Conservation (phyloP, 2,888 invertebrate species). For the Diabrotica balteata region DNA sequence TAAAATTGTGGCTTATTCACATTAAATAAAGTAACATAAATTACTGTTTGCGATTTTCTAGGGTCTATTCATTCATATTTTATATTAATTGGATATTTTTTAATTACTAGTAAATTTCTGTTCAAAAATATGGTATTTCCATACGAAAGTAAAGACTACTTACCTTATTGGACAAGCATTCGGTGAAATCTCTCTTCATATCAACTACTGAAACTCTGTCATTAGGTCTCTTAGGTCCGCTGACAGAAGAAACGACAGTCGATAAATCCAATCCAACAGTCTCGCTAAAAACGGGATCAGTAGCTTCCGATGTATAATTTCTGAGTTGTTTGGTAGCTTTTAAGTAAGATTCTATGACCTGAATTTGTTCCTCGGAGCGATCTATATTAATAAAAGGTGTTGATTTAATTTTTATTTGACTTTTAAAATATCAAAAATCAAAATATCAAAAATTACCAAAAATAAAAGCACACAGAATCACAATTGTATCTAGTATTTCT, state of each 20-base stretch:
- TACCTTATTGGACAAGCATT: conserved; percentile 88
- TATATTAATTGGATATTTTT: too few relatives aligned
- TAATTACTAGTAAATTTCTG: too few relatives aligned
- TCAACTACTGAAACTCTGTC: conserved; percentile 90
- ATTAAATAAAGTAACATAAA: too few relatives aligned
- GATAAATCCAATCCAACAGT: conserved; percentile 84
- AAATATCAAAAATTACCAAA: conserved; percentile 1
- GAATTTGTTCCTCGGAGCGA: conserved; percentile 78
- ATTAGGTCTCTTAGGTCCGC: conserved; percentile 97
- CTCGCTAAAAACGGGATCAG: conserved; percentile 89
- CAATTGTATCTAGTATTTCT: too few relatives aligned
- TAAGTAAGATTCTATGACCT: conserved; percentile 82
- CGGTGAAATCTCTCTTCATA: conserved; percentile 88
- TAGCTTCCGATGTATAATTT: conserved; percentile 74
- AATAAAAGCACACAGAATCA: background rate
- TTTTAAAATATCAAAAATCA: background rate
- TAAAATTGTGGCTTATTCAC: too few relatives aligned
- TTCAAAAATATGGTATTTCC: too few relatives aligned
- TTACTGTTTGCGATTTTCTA: too few relatives aligned
- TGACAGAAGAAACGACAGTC: conserved; percentile 92
- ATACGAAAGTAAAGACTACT: too few relatives aligned
- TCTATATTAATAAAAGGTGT: conserved; percentile 63
- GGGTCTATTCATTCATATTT: too few relatives aligned
- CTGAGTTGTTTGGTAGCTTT: conserved; percentile 82
- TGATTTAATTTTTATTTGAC: too few relatives aligned